These are phyloP conservation scores for Nymphalis polychloros DNA, from an alignment of 2,888 invertebrate genomes.

Conservation along the genomic window DNA sequence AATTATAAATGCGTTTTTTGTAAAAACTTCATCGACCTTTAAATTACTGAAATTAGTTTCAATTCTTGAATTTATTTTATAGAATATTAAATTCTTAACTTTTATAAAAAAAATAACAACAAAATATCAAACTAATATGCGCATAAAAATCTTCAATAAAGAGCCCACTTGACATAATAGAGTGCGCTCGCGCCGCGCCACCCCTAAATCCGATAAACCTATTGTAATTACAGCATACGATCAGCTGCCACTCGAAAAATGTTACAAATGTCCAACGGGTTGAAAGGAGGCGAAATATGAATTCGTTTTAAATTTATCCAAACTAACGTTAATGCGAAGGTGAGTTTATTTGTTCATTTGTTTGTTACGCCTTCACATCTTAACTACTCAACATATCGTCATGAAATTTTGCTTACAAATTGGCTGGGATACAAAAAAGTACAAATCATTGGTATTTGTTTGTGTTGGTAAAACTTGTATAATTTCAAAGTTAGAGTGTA, in stretches of 20 bases:
- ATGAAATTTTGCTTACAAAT: no score
- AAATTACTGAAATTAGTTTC: no score
- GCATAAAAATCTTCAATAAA: constrained; percentile 64
- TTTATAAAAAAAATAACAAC: constrained; percentile 12
- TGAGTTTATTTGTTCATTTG: no score
- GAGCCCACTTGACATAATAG: constrained; percentile 73
- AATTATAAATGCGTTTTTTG: no score
- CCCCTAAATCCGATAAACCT: constrained; percentile 60
- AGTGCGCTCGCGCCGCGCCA: constrained; percentile 56
- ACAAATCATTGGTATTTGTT: no score
- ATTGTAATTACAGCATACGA: constrained; percentile 61
- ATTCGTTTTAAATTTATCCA: neutral
- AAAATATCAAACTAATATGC: constrained; percentile 64
- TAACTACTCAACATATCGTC: no score
- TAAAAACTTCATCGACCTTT: no score
- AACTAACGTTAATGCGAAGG: no score
- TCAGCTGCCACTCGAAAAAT: constrained; percentile 68
- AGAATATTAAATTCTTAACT: neutral
- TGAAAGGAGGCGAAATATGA: constrained; percentile 23
- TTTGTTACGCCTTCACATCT: no score
- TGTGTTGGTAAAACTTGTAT: no score
- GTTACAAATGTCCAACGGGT: constrained; percentile 43
- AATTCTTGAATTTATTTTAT: neutral
- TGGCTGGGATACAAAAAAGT: no score
- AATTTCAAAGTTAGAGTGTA: no score